Conservation (phyloP, 64 coral and sea anemone genomes). For the Acropora yongei region DNA sequence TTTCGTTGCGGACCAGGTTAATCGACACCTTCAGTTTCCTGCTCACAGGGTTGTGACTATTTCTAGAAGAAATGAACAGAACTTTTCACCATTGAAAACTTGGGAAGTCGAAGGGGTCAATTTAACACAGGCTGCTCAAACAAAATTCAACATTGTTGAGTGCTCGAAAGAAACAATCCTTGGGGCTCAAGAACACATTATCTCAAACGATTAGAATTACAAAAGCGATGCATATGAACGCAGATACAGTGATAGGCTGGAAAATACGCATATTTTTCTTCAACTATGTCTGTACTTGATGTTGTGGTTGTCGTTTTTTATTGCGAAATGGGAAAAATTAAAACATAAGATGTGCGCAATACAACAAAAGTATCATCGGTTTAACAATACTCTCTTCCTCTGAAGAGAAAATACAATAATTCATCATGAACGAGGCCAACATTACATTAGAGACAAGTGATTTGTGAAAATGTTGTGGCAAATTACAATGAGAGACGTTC, state of each 20-base stretch:
- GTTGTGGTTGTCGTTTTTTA: not conserved
- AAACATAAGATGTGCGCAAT: not conserved
- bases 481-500: no score
- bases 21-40: not conserved
- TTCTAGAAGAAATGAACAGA: not conserved
- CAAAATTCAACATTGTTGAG: not conserved
- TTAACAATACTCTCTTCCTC: not conserved
- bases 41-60: not conserved
- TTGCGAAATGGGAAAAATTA: not conserved
- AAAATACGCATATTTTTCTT: no score
- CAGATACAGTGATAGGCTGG: no score
- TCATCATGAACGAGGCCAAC: not conserved
- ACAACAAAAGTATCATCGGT: not conserved
- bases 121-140: not conserved
- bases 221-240: not conserved
- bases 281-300: not conserved
- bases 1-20: not conserved
- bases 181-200: not conserved
- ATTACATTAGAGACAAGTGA: not conserved
- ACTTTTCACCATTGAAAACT: not conserved
- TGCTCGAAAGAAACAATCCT: not conserved
- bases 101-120: not conserved
- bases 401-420: not conserved
- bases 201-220: not conserved
- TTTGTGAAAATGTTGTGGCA: no score